Base-by-base conservation (phyloP, 2,797 vertebrate species). In the Gymnoscopelus microlampas region DNA sequence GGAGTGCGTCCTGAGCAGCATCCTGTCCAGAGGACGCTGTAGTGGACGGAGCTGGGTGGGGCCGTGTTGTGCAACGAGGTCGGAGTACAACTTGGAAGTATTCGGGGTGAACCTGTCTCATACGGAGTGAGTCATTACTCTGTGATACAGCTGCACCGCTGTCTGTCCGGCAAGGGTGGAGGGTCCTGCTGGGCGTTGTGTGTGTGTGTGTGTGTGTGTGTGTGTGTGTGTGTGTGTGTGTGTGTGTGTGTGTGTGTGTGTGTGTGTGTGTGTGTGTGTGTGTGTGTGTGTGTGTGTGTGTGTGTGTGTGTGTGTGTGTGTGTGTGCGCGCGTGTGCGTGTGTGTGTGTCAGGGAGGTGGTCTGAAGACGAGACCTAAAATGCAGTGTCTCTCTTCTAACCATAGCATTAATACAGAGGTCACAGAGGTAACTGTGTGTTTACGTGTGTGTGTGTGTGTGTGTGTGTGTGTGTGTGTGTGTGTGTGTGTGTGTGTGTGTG, bases 51-150 rank as follows among this genome's bases (percentile, higher is more conserved):
- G 54, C 48, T 9, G 58, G 55, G 53, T 60, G 50, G 60, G 10
- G 23, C 49, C 19, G 60, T 23, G 19, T 68, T 67, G 23, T 73
- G 64, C 11, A 4, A 51, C 15, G 24, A 39, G 13, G 24, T 68
- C 59, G 80, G 64, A 85, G 85, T 81, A 82, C 87, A 90, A 89
- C 75, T 85, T 79, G 71, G 56, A 60, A 67, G 58, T 71, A 62
- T 65, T 82, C 70, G 70, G 26, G 64, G 77, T 53, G 73, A 65
- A 60, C 68, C 53, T 68, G 70, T 55, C 75, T 86, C 79, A 79
- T 63, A 53, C 57, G 72, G 68, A 54, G 69, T 73, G 85, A 84
- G 74, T 85, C 87, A 76, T 70, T 60, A 19, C 65, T 65, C 50
- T 66, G 73, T 74, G 60, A 48, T 66, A 60, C 73, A 82, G 74